phyloP scores from a whole-genome alignment of 2,113 vertebrate species.

The Butorides virescens region DNA sequence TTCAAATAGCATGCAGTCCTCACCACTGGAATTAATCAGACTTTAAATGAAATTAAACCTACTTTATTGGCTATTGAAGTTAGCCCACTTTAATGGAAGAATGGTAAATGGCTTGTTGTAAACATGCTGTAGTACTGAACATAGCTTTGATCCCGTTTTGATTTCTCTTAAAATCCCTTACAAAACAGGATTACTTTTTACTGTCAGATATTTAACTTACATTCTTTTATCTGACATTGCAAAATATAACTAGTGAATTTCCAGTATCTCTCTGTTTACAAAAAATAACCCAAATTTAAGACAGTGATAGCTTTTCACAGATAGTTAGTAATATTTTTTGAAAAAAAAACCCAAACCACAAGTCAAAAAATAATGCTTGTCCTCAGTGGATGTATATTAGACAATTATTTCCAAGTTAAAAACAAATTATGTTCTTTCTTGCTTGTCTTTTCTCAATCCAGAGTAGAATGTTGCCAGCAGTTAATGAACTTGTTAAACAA shows the following conservation, averaged over 20 bases:
- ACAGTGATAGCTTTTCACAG: not conserved
- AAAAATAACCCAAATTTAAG: not conserved
- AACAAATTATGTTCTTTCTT: not conserved
- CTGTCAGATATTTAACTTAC: not conserved
- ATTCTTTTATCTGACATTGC: not conserved
- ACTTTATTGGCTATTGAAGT: not conserved
- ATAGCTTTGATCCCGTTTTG: not conserved
- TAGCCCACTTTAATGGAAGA: not conserved
- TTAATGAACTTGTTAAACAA: not conserved
- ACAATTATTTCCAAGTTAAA: not conserved
- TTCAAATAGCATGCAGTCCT: not conserved
- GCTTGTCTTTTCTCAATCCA: not conserved
- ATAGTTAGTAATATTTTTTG: not conserved
- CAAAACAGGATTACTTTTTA: not conserved
- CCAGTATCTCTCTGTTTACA: not conserved
- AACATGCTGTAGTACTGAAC: not conserved
- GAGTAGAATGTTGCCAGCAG: not conserved
- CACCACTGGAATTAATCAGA: not conserved
- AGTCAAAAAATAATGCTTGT: not conserved
- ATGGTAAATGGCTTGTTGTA: not conserved
- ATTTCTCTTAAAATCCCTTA: not conserved
- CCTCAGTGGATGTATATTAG: not conserved
- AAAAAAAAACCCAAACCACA: not conserved
- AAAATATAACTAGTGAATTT: not conserved
- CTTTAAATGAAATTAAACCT: not conserved